Evolutionary conservation across 2,888 invertebrate species (phyloP).

Genomic region (Phortica magna): DNA sequence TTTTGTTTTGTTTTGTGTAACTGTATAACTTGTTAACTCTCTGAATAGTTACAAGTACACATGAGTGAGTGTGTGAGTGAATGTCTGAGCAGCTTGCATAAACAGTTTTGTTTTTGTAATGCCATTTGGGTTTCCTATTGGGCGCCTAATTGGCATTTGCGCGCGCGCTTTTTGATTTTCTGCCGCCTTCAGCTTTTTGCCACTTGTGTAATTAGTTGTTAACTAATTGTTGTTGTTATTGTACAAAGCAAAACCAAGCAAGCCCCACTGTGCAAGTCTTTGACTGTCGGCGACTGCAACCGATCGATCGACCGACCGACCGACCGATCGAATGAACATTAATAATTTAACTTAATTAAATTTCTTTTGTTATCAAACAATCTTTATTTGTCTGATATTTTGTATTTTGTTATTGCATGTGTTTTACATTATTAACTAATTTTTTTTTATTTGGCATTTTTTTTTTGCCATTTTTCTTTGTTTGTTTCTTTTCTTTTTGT

Average conservation of each 20-base stretch:
- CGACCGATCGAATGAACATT: no score
- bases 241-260: background rate
- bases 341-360: slow-evolving; percentile 28
- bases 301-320: no score
- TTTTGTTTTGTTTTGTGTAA: slow-evolving; percentile 11
- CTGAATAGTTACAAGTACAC: background rate
- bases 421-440: slow-evolving; percentile 45
- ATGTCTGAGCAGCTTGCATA: slow-evolving; percentile 19
- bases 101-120: slow-evolving; percentile 5
- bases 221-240: slow-evolving; percentile 16
- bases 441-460: slow-evolving; percentile 37
- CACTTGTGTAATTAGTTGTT: slow-evolving; percentile 57
- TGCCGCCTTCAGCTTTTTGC: slow-evolving; percentile 44
- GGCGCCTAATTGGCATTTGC: slow-evolving; percentile 59
- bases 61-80: slow-evolving; percentile 7
- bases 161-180: slow-evolving; percentile 45
- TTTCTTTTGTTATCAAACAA: slow-evolving; percentile 50
- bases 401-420: slow-evolving; percentile 32
- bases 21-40: slow-evolving; percentile 26
- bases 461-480: slow-evolving; percentile 29
- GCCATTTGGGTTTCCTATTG: background rate
- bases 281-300: background rate
- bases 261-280: background rate
- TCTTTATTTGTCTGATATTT: slow-evolving; percentile 53
- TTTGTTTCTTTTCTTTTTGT: slow-evolving; percentile 33